Evolutionary conservation across 2,888 invertebrate species (phyloP).

Genomic region (Adelphocoris suturalis): DNA sequence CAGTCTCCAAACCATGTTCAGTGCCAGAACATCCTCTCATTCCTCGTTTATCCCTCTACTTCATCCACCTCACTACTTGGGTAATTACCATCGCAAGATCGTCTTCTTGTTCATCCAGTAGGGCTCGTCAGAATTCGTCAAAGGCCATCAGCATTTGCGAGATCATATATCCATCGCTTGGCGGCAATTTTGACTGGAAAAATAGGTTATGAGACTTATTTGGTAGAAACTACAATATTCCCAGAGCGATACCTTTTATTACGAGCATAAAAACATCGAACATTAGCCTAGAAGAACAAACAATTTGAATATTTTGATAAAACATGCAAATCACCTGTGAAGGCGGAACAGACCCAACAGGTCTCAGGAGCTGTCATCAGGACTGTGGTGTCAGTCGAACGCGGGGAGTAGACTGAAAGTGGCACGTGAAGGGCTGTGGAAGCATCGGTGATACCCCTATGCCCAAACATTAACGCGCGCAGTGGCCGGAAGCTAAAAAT

Average conservation of each 20-base stretch:
- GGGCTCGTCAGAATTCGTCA: background rate
- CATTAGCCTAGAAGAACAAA: background rate
- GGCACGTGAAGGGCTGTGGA: too few relatives aligned
- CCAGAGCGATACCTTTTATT: background rate
- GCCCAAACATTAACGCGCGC: too few relatives aligned
- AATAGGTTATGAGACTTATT: background rate
- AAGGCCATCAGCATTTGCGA: background rate
- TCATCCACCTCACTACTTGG: background rate
- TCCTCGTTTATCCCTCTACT: background rate
- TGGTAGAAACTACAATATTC: too few relatives aligned
- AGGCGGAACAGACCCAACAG: background rate
- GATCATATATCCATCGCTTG: background rate
- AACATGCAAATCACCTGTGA: background rate
- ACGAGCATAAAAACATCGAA: background rate
- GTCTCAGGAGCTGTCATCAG: background rate
- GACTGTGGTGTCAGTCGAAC: background rate
- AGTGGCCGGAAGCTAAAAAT: too few relatives aligned
- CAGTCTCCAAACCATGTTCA: conserved; percentile 43
- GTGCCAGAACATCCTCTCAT: conserved; percentile 37
- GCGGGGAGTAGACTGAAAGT: background rate
- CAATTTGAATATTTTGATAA: background rate
- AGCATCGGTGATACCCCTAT: too few relatives aligned
- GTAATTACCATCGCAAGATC: too few relatives aligned
- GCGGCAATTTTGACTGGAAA: background rate
- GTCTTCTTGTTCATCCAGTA: background rate